phyloP scores from a whole-genome alignment of 2,888 invertebrate genomes.

The Taphrorychus bicolor region DNA sequence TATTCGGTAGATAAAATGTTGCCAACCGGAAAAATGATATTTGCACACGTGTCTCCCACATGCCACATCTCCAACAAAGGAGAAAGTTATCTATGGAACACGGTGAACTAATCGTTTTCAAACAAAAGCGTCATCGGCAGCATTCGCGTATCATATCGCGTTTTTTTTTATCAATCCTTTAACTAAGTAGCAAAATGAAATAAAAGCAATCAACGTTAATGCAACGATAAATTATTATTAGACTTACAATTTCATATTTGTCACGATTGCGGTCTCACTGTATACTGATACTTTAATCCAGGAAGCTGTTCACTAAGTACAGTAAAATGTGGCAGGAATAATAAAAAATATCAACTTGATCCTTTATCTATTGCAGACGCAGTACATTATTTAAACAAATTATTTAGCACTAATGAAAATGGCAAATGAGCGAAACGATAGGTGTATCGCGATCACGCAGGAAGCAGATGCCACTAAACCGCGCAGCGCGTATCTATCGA shows the following conservation, averaged over 20 bases:
- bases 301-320: neutral
- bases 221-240: no score
- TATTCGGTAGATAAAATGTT: neutral
- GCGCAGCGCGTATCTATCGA: constrained; percentile 2
- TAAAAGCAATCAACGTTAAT: no score
- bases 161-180: no score
- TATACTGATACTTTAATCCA: neutral
- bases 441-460: constrained; percentile 14
- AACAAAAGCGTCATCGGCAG: no score
- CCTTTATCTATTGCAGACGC: neutral
- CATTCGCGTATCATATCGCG: no score
- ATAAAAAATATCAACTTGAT: neutral
- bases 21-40: neutral
- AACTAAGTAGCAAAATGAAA: no score
- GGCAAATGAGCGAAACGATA: constrained; percentile 4
- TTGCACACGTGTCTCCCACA: neutral
- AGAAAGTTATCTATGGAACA: neutral
- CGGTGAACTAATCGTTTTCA: neutral
- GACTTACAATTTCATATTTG: neutral
- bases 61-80: neutral
- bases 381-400: constrained; percentile 21
- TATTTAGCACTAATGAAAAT: constrained; percentile 5
- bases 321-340: neutral
- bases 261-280: neutral
- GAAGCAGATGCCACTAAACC: constrained; percentile 14